phyloP scores from a whole-genome alignment of 2,888 invertebrate species.

The Lucinisca nassula region DNA sequence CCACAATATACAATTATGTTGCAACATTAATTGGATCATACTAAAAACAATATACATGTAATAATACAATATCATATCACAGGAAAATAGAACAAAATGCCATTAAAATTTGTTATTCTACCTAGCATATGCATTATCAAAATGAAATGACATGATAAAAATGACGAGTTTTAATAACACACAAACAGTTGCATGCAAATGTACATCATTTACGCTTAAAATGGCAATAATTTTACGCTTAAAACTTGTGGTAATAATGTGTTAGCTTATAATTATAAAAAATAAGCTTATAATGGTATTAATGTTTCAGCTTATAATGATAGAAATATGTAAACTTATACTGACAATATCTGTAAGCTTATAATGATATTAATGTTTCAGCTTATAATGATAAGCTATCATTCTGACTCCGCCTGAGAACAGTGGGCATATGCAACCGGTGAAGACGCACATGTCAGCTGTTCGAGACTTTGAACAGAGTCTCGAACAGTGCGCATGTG shows the following conservation, averaged over 20 bases:
- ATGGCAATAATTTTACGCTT: neutral
- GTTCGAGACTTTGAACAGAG: no score
- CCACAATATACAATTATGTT: neutral
- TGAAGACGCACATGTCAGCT: no score
- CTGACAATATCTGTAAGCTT: no score
- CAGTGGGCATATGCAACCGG: no score
- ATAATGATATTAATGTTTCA: no score
- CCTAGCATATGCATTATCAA: neutral
- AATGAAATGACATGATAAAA: neutral
- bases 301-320: no score
- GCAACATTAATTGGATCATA: neutral
- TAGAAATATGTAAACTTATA: no score
- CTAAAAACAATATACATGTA: neutral
- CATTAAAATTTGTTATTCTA: neutral
- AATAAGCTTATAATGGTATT: neutral
- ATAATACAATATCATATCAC: neutral
- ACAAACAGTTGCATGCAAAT: neutral
- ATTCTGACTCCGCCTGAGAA: no score
- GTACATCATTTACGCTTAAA: neutral
- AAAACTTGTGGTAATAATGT: neutral
- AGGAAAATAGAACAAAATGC: neutral
- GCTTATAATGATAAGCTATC: no score
- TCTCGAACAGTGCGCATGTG: no score
- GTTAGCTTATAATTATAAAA: neutral
- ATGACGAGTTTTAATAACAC: neutral